Evolutionary conservation across 1,140 invertebrate genomes (phyloP).

Genomic region (Apis florea): DNA sequence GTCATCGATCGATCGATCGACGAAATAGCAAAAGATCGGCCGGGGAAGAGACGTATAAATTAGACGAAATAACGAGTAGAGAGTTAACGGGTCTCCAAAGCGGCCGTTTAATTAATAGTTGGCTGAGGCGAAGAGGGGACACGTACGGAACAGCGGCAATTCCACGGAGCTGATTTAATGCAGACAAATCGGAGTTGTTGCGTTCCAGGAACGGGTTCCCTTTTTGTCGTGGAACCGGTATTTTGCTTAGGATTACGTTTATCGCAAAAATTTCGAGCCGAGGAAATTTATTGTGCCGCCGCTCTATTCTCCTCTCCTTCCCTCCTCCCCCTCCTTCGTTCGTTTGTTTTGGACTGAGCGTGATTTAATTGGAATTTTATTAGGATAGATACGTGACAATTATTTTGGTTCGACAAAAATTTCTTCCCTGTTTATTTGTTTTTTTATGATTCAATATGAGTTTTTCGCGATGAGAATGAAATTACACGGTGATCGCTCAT

Average conservation of each 20-base stretch:
- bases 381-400: too few relatives aligned
- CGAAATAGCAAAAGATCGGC: not conserved
- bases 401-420: too few relatives aligned
- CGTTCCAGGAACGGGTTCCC: not conserved
- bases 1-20: not conserved
- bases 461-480: too few relatives aligned
- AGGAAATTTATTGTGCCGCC: not conserved
- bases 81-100: constrained; percentile 25
- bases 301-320: not conserved
- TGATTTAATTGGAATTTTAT: too few relatives aligned
- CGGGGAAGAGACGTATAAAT: constrained; percentile 23
- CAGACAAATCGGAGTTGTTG: not conserved
- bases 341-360: too few relatives aligned
- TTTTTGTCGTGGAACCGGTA: not conserved
- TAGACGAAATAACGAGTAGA: constrained; percentile 15
- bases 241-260: not conserved
- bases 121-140: not conserved
- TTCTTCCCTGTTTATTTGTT: too few relatives aligned
- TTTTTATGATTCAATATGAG: too few relatives aligned
- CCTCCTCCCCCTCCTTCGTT: too few relatives aligned
- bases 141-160: not conserved
- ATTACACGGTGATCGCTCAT: too few relatives aligned
- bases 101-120: constrained; percentile 20
- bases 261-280: not conserved
- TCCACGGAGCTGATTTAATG: not conserved